These are phyloP conservation scores for Tipula confusa DNA, from an alignment of 2,888 invertebrate species.

Conservation along the genomic window DNA sequence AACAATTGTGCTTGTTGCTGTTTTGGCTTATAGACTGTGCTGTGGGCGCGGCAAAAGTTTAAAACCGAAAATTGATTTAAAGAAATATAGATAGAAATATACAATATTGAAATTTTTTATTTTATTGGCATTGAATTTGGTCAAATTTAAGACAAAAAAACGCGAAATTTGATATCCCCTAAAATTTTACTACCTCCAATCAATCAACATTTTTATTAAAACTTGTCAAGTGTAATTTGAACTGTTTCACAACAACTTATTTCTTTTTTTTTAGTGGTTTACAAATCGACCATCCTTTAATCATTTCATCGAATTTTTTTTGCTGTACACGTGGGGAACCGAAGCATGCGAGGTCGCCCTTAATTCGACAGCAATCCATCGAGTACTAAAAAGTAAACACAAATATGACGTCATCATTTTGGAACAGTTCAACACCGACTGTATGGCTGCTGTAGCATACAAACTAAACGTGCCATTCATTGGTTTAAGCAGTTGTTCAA, in stretches of 20 bases:
- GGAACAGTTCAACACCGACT: conserved; percentile 70
- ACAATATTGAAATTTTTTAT: not conserved
- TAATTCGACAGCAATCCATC: conserved; percentile 45
- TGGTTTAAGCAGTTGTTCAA: conserved; percentile 53
- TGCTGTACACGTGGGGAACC: conserved; percentile 45
- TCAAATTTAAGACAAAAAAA: not conserved
- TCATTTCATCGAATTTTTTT: conserved; percentile 45
- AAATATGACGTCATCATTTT: conserved; percentile 64
- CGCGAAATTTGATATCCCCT: not conserved
- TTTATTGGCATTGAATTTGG: not conserved
- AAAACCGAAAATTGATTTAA: not conserved
- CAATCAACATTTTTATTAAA: not conserved
- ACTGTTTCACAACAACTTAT: not conserved
- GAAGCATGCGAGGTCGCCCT: conserved; percentile 44
- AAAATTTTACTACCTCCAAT: not conserved
- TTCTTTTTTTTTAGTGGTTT: conserved; percentile 40
- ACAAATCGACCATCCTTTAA: conserved; percentile 43
- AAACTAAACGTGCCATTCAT: conserved; percentile 60
- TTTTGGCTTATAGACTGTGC: not conserved
- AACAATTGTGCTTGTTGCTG: not conserved
- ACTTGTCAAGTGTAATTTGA: not conserved
- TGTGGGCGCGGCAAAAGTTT: not conserved
- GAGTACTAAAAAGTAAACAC: conserved; percentile 47
- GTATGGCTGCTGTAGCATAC: conserved; percentile 62
- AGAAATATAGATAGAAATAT: not conserved